A percentile compares a stretch with the other conserved stretches of the same genome.
These are phyloP conservation scores for Clivina fossor DNA, from an alignment of 2,888 invertebrate genomes.

Conservation along the genomic window DNA sequence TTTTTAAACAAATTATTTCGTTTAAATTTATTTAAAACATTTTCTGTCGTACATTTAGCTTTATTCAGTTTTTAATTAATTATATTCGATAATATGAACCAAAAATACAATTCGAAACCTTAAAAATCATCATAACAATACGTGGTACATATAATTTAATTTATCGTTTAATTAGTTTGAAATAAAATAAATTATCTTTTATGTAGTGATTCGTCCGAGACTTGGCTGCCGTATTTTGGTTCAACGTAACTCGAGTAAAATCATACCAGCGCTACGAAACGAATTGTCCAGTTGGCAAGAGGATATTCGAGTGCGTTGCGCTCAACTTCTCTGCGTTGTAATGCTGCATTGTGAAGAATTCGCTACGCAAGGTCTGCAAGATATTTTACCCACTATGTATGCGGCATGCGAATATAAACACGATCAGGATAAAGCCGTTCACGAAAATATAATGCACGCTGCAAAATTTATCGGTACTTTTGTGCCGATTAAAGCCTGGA, in stretches of 20 bases:
- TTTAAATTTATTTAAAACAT: constrained; percentile 11
- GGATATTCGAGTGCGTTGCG: constrained; percentile 67
- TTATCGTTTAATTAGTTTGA: neutral
- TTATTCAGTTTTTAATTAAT: too few relatives aligned
- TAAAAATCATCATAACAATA: too few relatives aligned
- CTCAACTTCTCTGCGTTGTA: constrained; percentile 72
- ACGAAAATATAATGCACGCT: constrained; percentile 64
- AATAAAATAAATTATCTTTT: constrained; percentile 11
- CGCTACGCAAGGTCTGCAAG: constrained; percentile 68
- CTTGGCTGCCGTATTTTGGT: constrained; percentile 83
- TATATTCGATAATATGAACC: too few relatives aligned
- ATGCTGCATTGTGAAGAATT: constrained; percentile 74
- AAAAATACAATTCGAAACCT: too few relatives aligned
- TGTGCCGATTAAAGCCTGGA: constrained; percentile 69
- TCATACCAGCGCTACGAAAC: constrained; percentile 68
- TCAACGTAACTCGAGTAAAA: constrained; percentile 72
- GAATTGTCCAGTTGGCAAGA: constrained; percentile 78
- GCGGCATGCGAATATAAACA: constrained; percentile 64
- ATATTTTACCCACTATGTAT: constrained; percentile 61
- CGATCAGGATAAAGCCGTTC: constrained; percentile 64
- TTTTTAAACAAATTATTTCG: neutral
- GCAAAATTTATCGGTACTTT: constrained; percentile 77
- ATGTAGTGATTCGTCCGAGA: constrained; percentile 73
- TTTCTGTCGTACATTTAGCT: too few relatives aligned
- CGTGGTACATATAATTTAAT: neutral